Conservation (phyloP, 2,113 vertebrate genomes). For the Xyliphius kryptos region DNA sequence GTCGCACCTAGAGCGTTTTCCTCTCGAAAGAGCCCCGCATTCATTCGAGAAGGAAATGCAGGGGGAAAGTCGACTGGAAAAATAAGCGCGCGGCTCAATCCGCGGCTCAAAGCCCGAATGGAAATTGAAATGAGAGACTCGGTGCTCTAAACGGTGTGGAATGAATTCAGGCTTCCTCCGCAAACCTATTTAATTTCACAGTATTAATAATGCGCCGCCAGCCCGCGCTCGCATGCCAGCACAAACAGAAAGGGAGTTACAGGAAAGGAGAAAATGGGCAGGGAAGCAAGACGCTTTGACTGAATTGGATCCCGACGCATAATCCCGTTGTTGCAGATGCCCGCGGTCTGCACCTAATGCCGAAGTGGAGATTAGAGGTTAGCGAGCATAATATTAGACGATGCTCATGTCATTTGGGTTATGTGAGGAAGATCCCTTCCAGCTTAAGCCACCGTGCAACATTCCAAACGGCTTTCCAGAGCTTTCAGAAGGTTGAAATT, state of each 20-base stretch:
- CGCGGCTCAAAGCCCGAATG: constrained; percentile 19
- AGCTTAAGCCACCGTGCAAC: not conserved
- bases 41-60: constrained; percentile 40
- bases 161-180: constrained; percentile 47
- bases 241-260: constrained; percentile 19
- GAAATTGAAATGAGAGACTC: constrained; percentile 37
- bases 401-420: not conserved
- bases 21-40: constrained; percentile 27
- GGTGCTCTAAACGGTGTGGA: constrained; percentile 38
- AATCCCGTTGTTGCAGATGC: constrained; percentile 26
- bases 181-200: constrained; percentile 52
- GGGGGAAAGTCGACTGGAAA: constrained; percentile 37
- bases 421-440: constrained; percentile 10
- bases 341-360: not conserved
- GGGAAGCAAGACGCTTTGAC: constrained; percentile 4
- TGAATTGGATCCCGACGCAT: constrained; percentile 13
- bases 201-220: constrained; percentile 48
- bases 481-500: not conserved
- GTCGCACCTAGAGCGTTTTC: constrained; percentile 37
- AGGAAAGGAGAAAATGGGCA: constrained; percentile 6
- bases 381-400: not conserved
- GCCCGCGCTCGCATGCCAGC: constrained; percentile 41
- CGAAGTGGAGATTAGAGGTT: constrained; percentile 11
- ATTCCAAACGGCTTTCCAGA: not conserved
- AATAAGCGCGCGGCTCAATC: constrained; percentile 35